A percentile compares a stretch with the other conserved stretches of the same genome.
These are phyloP conservation scores for Rousettus leschenaultii DNA, from an alignment of 2,113 vertebrate genomes.

Conservation along the genomic window DNA sequence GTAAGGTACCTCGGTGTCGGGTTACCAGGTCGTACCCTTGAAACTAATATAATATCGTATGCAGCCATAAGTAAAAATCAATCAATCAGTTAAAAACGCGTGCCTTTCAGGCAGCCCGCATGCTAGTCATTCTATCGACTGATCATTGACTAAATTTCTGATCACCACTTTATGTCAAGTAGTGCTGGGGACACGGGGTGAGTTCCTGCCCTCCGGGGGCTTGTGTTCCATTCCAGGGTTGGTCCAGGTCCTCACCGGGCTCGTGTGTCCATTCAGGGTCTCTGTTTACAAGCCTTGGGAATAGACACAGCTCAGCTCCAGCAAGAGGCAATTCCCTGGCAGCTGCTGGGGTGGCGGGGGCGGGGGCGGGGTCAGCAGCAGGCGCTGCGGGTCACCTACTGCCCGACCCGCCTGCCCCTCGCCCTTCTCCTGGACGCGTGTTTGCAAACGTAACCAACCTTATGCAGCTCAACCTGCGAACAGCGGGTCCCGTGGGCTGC, in stretches of 20 bases:
- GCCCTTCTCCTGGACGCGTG: background rate
- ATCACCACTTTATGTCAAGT: background rate
- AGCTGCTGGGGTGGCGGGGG: background rate
- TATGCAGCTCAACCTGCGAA: background rate
- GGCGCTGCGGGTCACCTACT: background rate
- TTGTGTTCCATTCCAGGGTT: background rate
- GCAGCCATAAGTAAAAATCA: background rate
- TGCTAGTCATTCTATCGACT: background rate
- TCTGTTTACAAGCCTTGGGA: background rate
- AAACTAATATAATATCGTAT: accelerated
- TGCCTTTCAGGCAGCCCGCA: background rate
- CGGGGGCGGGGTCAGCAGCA: background rate
- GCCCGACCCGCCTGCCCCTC: background rate
- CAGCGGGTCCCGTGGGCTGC: background rate
- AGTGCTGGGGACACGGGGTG: background rate
- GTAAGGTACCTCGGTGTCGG: accelerated
- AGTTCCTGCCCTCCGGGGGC: background rate
- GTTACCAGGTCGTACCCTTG: background rate
- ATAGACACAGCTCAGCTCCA: background rate
- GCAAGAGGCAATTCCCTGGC: background rate
- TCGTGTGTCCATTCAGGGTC: background rate
- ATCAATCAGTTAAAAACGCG: background rate
- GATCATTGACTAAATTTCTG: background rate
- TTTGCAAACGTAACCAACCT: background rate
- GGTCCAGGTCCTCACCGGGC: no score